Conservation (phyloP, 2,888 invertebrate species). For the Noctua comes region DNA sequence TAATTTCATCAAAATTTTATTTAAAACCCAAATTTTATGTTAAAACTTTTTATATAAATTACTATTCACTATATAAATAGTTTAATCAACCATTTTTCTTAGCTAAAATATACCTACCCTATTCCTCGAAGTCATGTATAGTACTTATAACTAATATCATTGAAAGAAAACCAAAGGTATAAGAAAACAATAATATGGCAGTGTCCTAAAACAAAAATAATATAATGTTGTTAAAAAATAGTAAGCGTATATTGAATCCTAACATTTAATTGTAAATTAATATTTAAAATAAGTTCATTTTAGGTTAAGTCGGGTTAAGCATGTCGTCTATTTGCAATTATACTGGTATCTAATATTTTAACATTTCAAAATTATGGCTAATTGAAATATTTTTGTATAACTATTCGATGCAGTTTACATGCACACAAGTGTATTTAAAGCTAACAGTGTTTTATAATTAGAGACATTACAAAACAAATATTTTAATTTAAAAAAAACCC, state of each 20-base stretch:
- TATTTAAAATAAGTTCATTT: constrained; percentile 61
- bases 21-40: constrained; percentile 64
- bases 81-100: constrained; percentile 65
- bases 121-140: constrained; percentile 64
- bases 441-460: constrained; percentile 53
- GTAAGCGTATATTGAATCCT: constrained; percentile 85
- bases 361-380: constrained; percentile 50
- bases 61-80: constrained; percentile 68
- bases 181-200: constrained; percentile 81
- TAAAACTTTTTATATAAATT: constrained; percentile 69
- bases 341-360: constrained; percentile 41
- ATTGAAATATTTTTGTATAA: constrained; percentile 52
- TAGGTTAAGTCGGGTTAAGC: constrained; percentile 27
- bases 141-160: constrained; percentile 58
- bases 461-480: constrained; percentile 53
- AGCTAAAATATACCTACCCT: constrained; percentile 66
- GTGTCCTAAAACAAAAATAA: constrained; percentile 77
- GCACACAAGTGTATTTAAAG: constrained; percentile 56
- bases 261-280: constrained; percentile 64
- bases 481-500: too few relatives aligned
- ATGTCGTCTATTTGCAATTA: constrained; percentile 48
- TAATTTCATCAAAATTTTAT: constrained; percentile 77
- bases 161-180: constrained; percentile 60
- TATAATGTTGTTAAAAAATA: constrained; percentile 78
- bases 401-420: constrained; percentile 56